phyloP scores from a whole-genome alignment of 2,888 invertebrate genomes.

The Amblyjoppa proteus region DNA sequence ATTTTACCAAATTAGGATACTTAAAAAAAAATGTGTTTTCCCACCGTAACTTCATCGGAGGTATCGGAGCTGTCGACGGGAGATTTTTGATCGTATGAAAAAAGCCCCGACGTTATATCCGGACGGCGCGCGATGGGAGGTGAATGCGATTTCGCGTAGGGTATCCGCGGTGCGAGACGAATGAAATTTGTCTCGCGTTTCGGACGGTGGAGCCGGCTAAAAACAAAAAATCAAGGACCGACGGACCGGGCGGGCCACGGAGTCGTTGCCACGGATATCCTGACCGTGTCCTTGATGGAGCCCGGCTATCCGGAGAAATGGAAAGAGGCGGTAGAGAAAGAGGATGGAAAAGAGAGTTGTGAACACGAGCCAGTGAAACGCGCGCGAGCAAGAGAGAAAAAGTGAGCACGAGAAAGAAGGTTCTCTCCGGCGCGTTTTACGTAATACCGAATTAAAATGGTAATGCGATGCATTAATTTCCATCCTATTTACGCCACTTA shows the following conservation, averaged over 20 bases:
- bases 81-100: not conserved
- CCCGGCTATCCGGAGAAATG: constrained; percentile 16
- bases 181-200: constrained; percentile 40
- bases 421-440: constrained; percentile 56
- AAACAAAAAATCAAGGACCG: constrained; percentile 32
- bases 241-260: not conserved
- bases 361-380: not conserved
- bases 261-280: constrained; percentile 36
- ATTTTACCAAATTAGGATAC: not conserved
- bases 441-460: constrained; percentile 78
- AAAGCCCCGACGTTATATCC: not conserved
- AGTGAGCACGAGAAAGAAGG: constrained; percentile 31
- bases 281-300: constrained; percentile 31
- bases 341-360: not conserved
- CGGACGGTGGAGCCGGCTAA: not conserved
- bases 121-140: not conserved
- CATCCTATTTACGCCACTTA: constrained; percentile 73
- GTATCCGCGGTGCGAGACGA: not conserved
- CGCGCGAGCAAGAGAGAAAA: not conserved
- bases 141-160: not conserved
- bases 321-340: constrained; percentile 17
- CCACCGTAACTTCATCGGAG: not conserved
- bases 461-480: constrained; percentile 78
- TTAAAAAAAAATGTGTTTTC: not conserved
- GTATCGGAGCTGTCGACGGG: not conserved